Conservation (phyloP, 2,888 invertebrate species). For the Chymomyza caudatula region DNA sequence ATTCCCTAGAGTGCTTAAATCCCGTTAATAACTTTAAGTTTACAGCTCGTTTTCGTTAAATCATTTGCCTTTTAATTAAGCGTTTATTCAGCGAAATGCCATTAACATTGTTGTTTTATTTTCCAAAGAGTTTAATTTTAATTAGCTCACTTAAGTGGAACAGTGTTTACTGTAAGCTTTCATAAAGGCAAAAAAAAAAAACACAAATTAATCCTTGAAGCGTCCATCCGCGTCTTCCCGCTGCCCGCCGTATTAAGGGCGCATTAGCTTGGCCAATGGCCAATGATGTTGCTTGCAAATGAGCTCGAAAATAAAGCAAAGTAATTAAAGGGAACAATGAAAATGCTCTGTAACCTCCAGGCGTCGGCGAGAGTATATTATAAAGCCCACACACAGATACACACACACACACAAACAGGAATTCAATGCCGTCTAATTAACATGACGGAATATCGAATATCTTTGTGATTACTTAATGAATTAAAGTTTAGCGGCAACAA, state of each 20-base stretch:
- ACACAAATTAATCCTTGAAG: conserved; percentile 32
- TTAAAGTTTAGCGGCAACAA: not conserved
- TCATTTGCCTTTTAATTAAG: not conserved
- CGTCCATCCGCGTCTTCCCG: conserved; percentile 2
- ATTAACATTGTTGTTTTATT: not conserved
- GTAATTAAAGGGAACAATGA: conserved; percentile 12
- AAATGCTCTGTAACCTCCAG: not conserved
- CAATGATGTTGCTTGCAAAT: conserved; percentile 24
- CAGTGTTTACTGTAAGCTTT: not conserved
- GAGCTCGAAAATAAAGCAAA: not conserved
- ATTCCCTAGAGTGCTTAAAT: not conserved
- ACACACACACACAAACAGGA: not conserved
- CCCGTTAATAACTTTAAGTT: not conserved
- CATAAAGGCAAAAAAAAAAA: not conserved
- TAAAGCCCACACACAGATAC: not conserved
- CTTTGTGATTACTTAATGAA: not conserved
- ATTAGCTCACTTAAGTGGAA: not conserved
- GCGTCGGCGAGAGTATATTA: not conserved
- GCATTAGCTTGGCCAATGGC: conserved; percentile 3
- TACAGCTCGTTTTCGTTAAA: not conserved
- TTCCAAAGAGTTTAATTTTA: not conserved
- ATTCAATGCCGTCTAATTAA: not conserved
- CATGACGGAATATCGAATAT: not conserved
- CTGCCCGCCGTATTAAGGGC: not conserved
- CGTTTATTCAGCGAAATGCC: not conserved